Evolutionary conservation across 1,140 invertebrate species (phyloP), one percentile per base, ranked within the genome.

Genomic region (Agrypnia vestita): DNA sequence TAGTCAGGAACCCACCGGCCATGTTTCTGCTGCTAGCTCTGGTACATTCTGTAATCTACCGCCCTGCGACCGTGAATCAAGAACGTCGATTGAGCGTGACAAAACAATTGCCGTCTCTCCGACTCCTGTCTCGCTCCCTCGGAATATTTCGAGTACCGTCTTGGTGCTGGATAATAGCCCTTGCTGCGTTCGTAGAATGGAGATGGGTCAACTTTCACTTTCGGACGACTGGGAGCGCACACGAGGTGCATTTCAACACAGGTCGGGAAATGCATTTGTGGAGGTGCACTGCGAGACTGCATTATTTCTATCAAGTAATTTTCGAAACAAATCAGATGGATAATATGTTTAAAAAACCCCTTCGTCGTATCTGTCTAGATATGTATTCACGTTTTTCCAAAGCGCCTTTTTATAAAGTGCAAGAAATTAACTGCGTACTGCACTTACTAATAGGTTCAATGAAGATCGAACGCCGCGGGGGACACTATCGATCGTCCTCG

Each of bases 401-500:
- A 35, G 6, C 6, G 25, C 25, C 25, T 35, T 35, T 35, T 35
- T 35, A 35, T 35, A 35, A 35, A 35, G 6, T 35, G 25, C 25
- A 35, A 6, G 25, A 35, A 35, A 35, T 51, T 51, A 51, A 51
- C 49, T 51, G 49, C 8, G 11, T 8, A 8, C 49, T 12, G 49
- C 49, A 51, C n/a, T n/a, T 51, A 15, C 49, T 15, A 15, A 51
- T 51, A 51, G 49, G 11, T 51, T 12, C n/a, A 35, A 35, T 56
- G 17, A 9, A 21, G 59, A 62, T 62, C 59, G 21, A 62, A 19
- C 59, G 3, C 59, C 59, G 17, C 25, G 59, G 59, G 59, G 25
- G 25, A 62, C 59, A 62, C 59, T 62, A 62, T 62, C 59, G 59
- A 62, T 62, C 59, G 59, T 62, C 59, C 59, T 35, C 25, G 25